Conservation (phyloP, 2,797 vertebrate species). For the Antennarius maculatus region DNA sequence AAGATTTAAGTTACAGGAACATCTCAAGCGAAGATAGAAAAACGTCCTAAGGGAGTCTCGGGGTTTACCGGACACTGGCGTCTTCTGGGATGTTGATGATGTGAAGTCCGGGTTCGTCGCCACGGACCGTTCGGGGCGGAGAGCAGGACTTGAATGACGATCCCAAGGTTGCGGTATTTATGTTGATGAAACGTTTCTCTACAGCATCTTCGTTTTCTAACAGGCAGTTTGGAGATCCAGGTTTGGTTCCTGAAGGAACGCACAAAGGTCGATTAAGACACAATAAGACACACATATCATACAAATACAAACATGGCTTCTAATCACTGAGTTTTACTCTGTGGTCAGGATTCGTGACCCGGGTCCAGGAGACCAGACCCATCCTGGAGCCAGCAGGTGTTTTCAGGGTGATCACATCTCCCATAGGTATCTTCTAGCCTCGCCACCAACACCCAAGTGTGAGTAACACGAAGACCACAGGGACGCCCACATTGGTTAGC, state of each 20-base stretch:
- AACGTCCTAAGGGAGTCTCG: background rate
- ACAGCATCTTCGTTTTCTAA: slow-evolving; percentile 59
- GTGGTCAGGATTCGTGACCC: background rate
- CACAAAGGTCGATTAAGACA: background rate
- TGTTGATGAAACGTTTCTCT: slow-evolving; percentile 61
- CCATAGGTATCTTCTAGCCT: slow-evolving; percentile 8
- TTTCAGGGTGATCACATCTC: slow-evolving; percentile 13
- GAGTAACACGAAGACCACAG: background rate
- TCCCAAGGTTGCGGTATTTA: rapidly evolving
- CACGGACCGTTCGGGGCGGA: slow-evolving; percentile 1
- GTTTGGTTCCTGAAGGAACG: slow-evolving; percentile 66
- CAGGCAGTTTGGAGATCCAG: slow-evolving; percentile 48
- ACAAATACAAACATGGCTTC: slow-evolving; percentile 6
- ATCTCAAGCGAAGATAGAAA: background rate
- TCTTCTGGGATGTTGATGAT: slow-evolving; percentile 80
- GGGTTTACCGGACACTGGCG: slow-evolving; percentile 64
- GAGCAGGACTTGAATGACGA: slow-evolving; percentile 61
- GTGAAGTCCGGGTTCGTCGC: slow-evolving; percentile 60
- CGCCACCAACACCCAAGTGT: background rate
- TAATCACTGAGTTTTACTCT: background rate
- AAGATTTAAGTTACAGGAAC: background rate
- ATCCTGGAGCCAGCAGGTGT: slow-evolving; percentile 7
- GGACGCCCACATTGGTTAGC: background rate
- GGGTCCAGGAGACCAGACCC: slow-evolving; percentile 8
- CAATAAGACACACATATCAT: background rate